phyloP scores from a whole-genome alignment of 2,888 invertebrate species.

The Andrena camellia region DNA sequence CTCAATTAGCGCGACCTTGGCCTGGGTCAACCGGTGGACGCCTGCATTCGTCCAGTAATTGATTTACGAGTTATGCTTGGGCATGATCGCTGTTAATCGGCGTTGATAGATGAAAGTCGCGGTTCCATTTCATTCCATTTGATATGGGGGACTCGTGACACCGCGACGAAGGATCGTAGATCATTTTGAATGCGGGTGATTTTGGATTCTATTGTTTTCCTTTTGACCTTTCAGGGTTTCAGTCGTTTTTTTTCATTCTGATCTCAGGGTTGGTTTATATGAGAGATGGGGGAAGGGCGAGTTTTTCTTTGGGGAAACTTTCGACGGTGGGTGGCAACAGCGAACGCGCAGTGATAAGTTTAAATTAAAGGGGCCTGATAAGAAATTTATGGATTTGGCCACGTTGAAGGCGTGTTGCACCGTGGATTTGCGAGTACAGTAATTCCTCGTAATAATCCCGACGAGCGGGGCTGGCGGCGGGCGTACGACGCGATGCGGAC shows the following conservation, averaged over 20 bases:
- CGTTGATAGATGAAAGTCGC: neutral
- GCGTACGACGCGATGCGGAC: no score
- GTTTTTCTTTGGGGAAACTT: constrained; percentile 35
- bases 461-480: no score
- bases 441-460: no score
- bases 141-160: neutral
- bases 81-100: constrained; percentile 15
- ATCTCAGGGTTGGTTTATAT: neutral
- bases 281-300: constrained; percentile 15
- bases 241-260: no score
- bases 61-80: constrained; percentile 45
- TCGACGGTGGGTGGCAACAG: constrained; percentile 1
- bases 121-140: neutral
- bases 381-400: constrained; percentile 52
- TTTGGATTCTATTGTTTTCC: neutral
- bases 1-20: constrained; percentile 48
- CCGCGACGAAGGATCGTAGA: neutral
- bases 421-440: constrained; percentile 32
- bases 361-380: constrained; percentile 60
- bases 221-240: no score
- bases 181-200: neutral
- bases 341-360: constrained; percentile 31
- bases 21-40: constrained; percentile 28
- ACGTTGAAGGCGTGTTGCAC: constrained; percentile 37
- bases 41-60: constrained; percentile 33